phyloP scores from a whole-genome alignment of 2,113 vertebrate genomes.

The Xyrauchen texanus region DNA sequence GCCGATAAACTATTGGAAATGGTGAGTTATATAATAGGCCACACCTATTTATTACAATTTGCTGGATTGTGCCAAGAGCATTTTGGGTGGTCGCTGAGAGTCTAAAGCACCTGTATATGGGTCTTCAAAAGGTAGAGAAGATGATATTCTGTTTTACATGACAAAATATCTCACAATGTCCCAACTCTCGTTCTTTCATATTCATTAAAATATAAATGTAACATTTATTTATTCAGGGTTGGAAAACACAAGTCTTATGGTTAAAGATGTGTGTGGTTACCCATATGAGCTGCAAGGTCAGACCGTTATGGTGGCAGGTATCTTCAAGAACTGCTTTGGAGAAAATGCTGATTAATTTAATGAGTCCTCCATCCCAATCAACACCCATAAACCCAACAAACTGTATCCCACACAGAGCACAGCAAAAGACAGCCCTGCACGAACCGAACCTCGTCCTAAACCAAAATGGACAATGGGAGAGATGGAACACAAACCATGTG shows the following conservation, averaged over 20 bases:
- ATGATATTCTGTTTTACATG: background rate
- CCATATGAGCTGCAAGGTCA: slow-evolving; percentile 76
- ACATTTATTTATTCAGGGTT: slow-evolving; percentile 76
- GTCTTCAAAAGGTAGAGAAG: slow-evolving; percentile 75
- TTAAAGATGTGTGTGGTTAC: slow-evolving; percentile 76
- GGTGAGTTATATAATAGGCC: slow-evolving; percentile 72
- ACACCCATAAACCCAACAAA: slow-evolving; percentile 54
- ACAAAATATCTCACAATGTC: background rate
- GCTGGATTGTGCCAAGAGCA: slow-evolving; percentile 61
- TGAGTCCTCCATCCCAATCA: background rate
- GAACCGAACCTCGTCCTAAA: slow-evolving; percentile 49
- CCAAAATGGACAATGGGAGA: background rate
- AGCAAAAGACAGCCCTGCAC: slow-evolving; percentile 40
- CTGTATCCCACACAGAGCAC: slow-evolving; percentile 1
- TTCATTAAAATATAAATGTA: too few species aligned
- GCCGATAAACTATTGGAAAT: slow-evolving; percentile 78
- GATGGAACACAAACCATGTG: slow-evolving; percentile 18
- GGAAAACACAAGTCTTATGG: slow-evolving; percentile 75
- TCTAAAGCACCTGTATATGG: slow-evolving; percentile 81
- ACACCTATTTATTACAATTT: slow-evolving; percentile 71
- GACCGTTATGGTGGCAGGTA: slow-evolving; percentile 71
- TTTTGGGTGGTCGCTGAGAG: slow-evolving; percentile 75
- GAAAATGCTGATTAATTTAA: slow-evolving; percentile 40
- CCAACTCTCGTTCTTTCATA: too few species aligned
- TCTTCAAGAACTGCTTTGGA: slow-evolving; percentile 78